Evolutionary conservation across 1,140 invertebrate genomes (phyloP).

Genomic region (Drosophila leontia): DNA sequence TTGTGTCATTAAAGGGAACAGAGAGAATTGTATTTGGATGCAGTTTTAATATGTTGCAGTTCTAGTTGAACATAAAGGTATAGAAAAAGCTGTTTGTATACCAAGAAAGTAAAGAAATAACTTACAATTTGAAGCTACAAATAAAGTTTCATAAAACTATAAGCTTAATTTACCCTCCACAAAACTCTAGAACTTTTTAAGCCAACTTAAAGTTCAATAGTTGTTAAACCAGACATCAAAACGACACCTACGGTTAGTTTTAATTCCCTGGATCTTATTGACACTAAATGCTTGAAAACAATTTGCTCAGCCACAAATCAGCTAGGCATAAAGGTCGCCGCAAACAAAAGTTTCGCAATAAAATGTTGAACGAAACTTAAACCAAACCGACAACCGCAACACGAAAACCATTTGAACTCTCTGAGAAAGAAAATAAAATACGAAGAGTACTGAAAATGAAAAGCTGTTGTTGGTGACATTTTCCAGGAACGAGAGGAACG

Average conservation of each 20-base stretch:
- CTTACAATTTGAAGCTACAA: no score
- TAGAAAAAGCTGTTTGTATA: no score
- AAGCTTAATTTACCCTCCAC: not conserved
- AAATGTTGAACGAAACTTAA: constrained; percentile 68
- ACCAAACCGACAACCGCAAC: constrained; percentile 33
- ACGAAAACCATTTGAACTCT: constrained; percentile 54
- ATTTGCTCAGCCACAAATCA: constrained; percentile 48
- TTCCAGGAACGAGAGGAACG: constrained; percentile 31
- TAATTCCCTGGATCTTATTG: constrained; percentile 16
- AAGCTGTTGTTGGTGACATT: constrained; percentile 73
- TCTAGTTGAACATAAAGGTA: no score
- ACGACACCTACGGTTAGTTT: constrained; percentile 1
- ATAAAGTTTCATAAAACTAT: no score
- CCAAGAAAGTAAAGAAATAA: no score
- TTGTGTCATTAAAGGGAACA: not conserved
- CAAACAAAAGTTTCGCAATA: constrained; percentile 74
- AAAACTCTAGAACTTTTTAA: not conserved
- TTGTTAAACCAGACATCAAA: constrained; percentile 2
- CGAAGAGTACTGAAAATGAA: constrained; percentile 27
- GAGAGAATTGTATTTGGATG: no score
- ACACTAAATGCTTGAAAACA: constrained; percentile 21
- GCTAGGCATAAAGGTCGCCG: constrained; percentile 61
- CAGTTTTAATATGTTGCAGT: no score
- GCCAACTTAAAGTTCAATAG: not conserved
- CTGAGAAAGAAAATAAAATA: constrained; percentile 21